These are phyloP conservation scores for Temnothorax unifasciatus DNA, from an alignment of 2,888 invertebrate species.

Conservation along the genomic window DNA sequence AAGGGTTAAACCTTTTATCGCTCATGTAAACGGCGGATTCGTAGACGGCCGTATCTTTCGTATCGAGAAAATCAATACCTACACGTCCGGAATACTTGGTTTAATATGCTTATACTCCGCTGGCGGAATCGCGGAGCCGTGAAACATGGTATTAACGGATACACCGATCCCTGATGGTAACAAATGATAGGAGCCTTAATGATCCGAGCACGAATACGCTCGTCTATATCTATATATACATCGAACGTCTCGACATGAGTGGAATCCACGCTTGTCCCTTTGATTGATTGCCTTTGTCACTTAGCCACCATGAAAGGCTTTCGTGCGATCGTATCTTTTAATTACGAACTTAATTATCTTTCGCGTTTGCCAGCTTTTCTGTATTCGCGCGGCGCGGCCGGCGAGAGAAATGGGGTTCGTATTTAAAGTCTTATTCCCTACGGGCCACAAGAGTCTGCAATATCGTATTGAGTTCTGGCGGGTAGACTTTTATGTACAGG, in stretches of 20 bases:
- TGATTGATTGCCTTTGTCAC: constrained; percentile 86
- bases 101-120: constrained; percentile 82
- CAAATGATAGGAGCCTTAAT: constrained; percentile 85
- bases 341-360: constrained; percentile 80
- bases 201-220: constrained; percentile 74
- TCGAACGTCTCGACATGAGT: constrained; percentile 72
- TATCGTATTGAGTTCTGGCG: constrained; percentile 63
- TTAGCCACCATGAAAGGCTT: constrained; percentile 80
- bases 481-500: constrained; percentile 63
- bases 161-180: constrained; percentile 80
- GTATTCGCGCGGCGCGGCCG: constrained; percentile 37
- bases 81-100: constrained; percentile 75
- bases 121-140: constrained; percentile 80
- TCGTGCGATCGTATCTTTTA: constrained; percentile 78
- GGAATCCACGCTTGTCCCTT: constrained; percentile 78
- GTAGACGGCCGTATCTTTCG: constrained; percentile 42
- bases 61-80: constrained; percentile 66
- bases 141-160: constrained; percentile 84
- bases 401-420: constrained; percentile 57
- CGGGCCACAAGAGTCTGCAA: constrained; percentile 63
- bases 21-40: constrained; percentile 25
- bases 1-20: constrained; percentile 32
- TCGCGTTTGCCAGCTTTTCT: constrained; percentile 67
- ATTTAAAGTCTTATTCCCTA: constrained; percentile 79
- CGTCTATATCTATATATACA: constrained; percentile 59